phyloP scores from a whole-genome alignment of 2,797 vertebrate genomes.

The Hypotaenidia philippensis region DNA sequence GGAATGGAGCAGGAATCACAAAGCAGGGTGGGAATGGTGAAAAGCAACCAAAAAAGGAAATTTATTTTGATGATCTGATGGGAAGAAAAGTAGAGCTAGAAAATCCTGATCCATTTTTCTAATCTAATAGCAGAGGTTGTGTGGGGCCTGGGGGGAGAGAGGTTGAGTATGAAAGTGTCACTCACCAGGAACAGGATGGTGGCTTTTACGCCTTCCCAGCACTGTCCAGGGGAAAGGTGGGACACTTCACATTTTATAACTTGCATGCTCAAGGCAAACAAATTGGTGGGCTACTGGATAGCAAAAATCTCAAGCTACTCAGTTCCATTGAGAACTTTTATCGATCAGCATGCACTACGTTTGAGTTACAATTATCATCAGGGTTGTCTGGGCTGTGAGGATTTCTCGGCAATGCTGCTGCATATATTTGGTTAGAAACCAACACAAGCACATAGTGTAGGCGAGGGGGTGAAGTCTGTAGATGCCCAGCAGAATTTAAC shows the following conservation, averaged over 20 bases:
- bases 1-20: fast-evolving
- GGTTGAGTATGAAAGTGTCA: not conserved
- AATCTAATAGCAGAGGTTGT: not conserved
- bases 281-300: not conserved
- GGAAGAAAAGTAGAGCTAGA: not conserved
- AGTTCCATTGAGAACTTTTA: not conserved
- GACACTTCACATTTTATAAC: not conserved
- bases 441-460: not conserved
- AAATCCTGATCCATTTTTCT: not conserved
- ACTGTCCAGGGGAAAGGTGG: not conserved
- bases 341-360: not conserved
- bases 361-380: not conserved
- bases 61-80: not conserved
- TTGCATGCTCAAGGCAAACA: not conserved
- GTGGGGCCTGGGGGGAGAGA: not conserved
- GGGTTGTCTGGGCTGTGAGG: not conserved
- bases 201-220: not conserved
- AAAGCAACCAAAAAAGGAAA: not conserved
- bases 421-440: not conserved
- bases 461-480: not conserved
- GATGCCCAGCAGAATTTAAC: not conserved
- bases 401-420: not conserved
- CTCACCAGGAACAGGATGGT: fast-evolving
- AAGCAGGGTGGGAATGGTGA: not conserved
- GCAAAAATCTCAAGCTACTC: not conserved